These are phyloP conservation scores for Meiosimyza platycephala DNA, from an alignment of 2,888 invertebrate genomes.

Conservation along the genomic window DNA sequence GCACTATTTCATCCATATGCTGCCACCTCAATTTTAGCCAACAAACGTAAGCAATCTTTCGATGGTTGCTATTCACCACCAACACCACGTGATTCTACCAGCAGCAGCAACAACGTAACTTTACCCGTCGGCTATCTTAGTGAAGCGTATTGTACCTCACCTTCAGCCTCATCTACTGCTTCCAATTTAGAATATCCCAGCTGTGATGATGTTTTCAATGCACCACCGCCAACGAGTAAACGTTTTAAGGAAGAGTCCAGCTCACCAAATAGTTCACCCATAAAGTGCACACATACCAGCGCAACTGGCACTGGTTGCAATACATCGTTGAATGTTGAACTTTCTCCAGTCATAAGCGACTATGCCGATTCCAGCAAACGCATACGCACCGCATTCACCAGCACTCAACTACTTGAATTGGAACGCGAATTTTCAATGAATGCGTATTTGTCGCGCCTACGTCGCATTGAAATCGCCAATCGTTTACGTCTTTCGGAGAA, in stretches of 20 bases:
- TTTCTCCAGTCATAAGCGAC: constrained; percentile 60
- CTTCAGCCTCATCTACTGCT: constrained; percentile 62
- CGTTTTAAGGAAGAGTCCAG: constrained; percentile 55
- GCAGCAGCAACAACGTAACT: constrained; percentile 26
- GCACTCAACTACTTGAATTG: constrained; percentile 86
- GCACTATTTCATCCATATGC: constrained; percentile 59
- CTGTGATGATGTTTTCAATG: constrained; percentile 52
- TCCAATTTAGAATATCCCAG: constrained; percentile 55
- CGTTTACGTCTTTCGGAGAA: constrained; percentile 89
- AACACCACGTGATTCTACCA: constrained; percentile 44
- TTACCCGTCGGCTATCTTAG: constrained; percentile 39
- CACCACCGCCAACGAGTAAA: constrained; percentile 42
- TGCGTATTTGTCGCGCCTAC: constrained; percentile 89
- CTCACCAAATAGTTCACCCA: constrained; percentile 58
- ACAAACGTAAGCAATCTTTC: constrained; percentile 54
- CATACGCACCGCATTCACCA: constrained; percentile 93
- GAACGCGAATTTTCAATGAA: constrained; percentile 90
- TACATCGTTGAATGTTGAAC: constrained; percentile 49
- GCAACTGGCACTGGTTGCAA: background rate
- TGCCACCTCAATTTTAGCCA: constrained; percentile 47
- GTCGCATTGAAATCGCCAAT: constrained; percentile 94
- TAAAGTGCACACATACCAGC: constrained; percentile 41
- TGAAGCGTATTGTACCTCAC: constrained; percentile 62
- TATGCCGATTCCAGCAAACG: constrained; percentile 82
- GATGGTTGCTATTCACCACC: constrained; percentile 50